These are phyloP conservation scores for Sphaeridia pumilis DNA, from an alignment of 2,888 invertebrate genomes.

Conservation along the genomic window DNA sequence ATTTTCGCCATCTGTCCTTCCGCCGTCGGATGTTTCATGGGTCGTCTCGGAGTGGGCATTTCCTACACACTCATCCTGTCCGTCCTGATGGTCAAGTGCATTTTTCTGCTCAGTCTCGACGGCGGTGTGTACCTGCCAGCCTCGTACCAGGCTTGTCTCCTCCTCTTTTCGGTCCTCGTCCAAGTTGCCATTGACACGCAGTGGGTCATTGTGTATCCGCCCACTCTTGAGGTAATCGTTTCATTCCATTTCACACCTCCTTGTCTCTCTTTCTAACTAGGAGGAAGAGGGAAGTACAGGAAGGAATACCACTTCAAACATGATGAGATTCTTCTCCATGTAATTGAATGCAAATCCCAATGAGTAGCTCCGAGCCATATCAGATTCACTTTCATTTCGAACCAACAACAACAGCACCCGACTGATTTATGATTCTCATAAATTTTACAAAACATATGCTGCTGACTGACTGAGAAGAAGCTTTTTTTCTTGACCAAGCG, in stretches of 20 bases:
- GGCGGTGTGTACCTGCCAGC: slow-evolving; percentile 84
- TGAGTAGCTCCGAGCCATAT: no score
- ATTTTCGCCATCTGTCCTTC: slow-evolving; percentile 67
- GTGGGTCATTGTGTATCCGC: slow-evolving; percentile 33
- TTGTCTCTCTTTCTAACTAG: no score
- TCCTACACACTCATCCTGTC: slow-evolving; percentile 75
- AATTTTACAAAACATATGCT: no score
- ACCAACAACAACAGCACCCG: no score
- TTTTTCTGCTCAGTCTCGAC: slow-evolving; percentile 81
- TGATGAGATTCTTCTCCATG: no score
- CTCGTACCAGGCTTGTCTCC: slow-evolving; percentile 72
- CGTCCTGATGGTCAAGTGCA: slow-evolving; percentile 82
- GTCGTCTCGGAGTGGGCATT: slow-evolving; percentile 69
- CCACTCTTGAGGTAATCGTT: slow-evolving; percentile 26
- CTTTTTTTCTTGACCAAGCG: no score
- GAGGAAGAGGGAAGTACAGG: no score
- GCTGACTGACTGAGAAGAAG: no score
- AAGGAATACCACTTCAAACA: no score
- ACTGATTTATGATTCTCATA: no score
- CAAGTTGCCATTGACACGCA: slow-evolving; percentile 44
- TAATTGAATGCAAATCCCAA: no score
- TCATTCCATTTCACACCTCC: slow-evolving; percentile 3
- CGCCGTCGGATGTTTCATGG: slow-evolving; percentile 64
- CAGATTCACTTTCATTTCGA: no score
- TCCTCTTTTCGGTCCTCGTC: slow-evolving; percentile 81